Conservation (phyloP, 2,797 vertebrate species). For the Lithobates pipiens region DNA sequence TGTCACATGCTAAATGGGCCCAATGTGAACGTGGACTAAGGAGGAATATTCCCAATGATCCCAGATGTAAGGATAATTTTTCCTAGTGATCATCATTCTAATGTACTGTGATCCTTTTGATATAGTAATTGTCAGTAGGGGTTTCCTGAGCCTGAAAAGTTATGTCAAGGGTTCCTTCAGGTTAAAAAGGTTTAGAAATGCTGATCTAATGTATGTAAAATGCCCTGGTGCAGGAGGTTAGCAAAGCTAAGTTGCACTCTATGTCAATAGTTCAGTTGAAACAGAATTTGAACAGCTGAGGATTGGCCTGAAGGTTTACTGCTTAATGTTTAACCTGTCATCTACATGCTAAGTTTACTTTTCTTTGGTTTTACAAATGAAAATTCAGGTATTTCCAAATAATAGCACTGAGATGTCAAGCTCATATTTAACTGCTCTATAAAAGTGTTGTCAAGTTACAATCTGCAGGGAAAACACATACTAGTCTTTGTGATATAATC, state of each 20-base stretch:
- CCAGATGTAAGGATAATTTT: no score
- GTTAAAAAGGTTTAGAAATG: no score
- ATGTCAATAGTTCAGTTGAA: not conserved
- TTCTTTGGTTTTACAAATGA: conserved; percentile 32
- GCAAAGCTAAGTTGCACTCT: not conserved
- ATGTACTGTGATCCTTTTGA: no score
- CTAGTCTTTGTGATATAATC: not conserved
- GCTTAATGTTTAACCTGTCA: conserved; percentile 58
- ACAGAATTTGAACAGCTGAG: conserved; percentile 43
- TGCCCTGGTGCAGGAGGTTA: no score
- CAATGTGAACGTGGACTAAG: no score
- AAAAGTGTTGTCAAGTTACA: conserved; percentile 32
- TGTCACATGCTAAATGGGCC: no score
- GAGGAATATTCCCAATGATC: no score
- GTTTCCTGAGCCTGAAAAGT: no score
- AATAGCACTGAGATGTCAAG: conserved; percentile 40
- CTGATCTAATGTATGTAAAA: no score
- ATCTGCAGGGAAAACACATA: conserved; percentile 12
- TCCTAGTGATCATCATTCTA: no score
- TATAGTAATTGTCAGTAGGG: no score
- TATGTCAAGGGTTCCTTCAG: no score
- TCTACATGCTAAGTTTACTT: conserved; percentile 50
- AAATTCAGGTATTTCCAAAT: conserved; percentile 26
- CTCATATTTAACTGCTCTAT: conserved; percentile 38
- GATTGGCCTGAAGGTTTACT: not conserved